These are phyloP conservation scores for Nomada lathburiana DNA, from an alignment of 2,888 invertebrate species.

Conservation along the genomic window DNA sequence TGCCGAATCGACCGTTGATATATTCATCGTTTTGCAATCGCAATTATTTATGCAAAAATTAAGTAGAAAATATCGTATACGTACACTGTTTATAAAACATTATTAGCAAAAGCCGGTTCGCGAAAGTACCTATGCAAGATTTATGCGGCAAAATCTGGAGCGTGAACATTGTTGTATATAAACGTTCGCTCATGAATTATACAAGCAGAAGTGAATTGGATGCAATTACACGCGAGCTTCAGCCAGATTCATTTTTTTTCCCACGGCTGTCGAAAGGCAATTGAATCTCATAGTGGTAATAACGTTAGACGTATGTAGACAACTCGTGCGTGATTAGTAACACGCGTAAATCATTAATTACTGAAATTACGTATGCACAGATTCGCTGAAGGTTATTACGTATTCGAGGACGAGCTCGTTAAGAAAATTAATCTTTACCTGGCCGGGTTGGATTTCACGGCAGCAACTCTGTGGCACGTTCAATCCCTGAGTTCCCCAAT, in stretches of 20 bases:
- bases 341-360: slow-evolving; percentile 40
- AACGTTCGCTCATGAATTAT: slow-evolving; percentile 21
- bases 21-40: neutral
- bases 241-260: slow-evolving; percentile 5
- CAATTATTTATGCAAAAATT: neutral
- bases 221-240: slow-evolving; percentile 6
- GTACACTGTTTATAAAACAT: neutral
- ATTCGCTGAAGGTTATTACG: slow-evolving; percentile 25
- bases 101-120: neutral
- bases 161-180: neutral
- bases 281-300: slow-evolving; percentile 38
- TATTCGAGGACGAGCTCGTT: slow-evolving; percentile 40
- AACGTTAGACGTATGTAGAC: slow-evolving; percentile 4
- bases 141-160: slow-evolving; percentile 7
- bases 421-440: slow-evolving; percentile 81
- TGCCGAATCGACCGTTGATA: slow-evolving; percentile 45
- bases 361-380: slow-evolving; percentile 30
- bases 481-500: slow-evolving; percentile 88
- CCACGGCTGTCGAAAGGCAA: slow-evolving; percentile 3
- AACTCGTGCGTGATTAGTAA: neutral
- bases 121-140: neutral
- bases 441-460: slow-evolving; percentile 86
- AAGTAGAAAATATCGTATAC: neutral
- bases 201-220: neutral
- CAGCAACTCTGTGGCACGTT: slow-evolving; percentile 92